Evolutionary conservation across 2,113 vertebrate genomes (phyloP).

Genomic region (Ageneiosus marmoratus): DNA sequence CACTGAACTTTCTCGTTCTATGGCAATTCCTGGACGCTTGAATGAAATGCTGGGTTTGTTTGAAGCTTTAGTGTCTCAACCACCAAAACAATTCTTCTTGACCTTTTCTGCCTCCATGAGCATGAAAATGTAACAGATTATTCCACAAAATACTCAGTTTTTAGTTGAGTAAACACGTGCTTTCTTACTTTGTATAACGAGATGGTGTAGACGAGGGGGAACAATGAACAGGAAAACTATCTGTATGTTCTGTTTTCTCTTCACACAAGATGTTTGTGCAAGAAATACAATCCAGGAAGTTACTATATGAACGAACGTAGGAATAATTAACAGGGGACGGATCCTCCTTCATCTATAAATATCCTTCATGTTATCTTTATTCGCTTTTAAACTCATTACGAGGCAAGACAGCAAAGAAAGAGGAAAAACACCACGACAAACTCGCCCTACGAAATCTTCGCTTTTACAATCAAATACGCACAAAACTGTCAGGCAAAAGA

Average conservation of each 20-base stretch:
- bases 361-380: background rate
- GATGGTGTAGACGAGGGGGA: background rate
- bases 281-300: background rate
- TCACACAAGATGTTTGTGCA: background rate
- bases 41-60: constrained; percentile 8
- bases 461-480: background rate
- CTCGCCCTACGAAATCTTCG: background rate
- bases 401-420: background rate
- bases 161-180: background rate
- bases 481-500: background rate
- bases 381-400: background rate
- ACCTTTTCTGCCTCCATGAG: constrained; percentile 16
- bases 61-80: constrained; percentile 20
- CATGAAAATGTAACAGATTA: constrained; percentile 6
- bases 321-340: background rate
- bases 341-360: background rate
- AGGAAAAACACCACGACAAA: background rate
- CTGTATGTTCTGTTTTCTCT: background rate
- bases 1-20: constrained; percentile 61
- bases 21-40: constrained; percentile 50
- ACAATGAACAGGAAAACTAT: background rate
- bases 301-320: background rate
- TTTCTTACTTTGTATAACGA: background rate
- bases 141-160: constrained; percentile 5
- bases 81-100: constrained; percentile 35